Evolutionary conservation across 2,888 invertebrate species (phyloP).

Genomic region (Drosophila planitibia): DNA sequence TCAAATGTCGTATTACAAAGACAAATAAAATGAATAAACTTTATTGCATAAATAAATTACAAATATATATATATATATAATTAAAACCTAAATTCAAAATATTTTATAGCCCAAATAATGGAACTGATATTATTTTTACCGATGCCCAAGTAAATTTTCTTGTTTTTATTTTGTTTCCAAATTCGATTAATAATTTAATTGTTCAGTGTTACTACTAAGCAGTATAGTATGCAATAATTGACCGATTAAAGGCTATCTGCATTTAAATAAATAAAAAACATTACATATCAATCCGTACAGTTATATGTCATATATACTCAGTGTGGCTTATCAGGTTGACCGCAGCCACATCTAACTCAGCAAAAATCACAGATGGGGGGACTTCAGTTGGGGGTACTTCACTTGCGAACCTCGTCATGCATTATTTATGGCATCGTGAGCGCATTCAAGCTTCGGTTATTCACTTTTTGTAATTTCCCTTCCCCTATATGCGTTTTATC

Average conservation of each 20-base stretch:
- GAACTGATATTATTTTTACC: background rate
- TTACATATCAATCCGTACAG: background rate
- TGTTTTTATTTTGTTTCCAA: background rate
- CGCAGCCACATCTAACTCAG: no score
- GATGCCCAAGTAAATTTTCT: background rate
- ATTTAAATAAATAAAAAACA: background rate
- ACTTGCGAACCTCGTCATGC: background rate
- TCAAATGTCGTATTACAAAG: background rate
- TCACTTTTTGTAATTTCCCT: background rate
- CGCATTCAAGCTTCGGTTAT: constrained; percentile 29
- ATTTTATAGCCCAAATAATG: background rate
- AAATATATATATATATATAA: background rate
- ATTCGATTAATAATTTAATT: no score
- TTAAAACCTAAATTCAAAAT: background rate
- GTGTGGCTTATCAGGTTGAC: background rate
- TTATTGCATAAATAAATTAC: background rate
- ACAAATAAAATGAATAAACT: background rate
- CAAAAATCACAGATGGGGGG: background rate
- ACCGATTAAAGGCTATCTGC: background rate
- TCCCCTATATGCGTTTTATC: constrained; percentile 41
- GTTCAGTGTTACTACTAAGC: background rate
- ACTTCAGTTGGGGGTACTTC: background rate
- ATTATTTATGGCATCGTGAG: constrained; percentile 21
- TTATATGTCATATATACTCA: background rate
- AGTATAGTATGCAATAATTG: background rate